These are phyloP conservation scores for Thera britannica DNA, from an alignment of 2,888 invertebrate species.

Conservation along the genomic window DNA sequence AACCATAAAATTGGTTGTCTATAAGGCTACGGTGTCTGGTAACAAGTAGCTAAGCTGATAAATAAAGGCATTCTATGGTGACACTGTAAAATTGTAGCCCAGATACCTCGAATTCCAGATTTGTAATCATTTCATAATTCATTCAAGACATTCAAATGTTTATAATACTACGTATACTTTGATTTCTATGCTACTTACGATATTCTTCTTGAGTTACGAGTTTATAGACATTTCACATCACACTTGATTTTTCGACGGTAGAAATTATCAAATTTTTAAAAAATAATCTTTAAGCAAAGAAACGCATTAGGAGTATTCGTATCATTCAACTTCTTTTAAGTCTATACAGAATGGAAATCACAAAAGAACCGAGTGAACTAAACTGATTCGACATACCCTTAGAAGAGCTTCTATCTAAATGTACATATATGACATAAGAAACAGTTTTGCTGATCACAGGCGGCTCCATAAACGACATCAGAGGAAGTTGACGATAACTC, in stretches of 20 bases:
- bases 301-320: conserved; percentile 18
- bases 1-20: conserved; percentile 29
- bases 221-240: too few relatives aligned
- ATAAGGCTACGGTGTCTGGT: conserved; percentile 26
- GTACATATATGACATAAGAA: conserved; percentile 17
- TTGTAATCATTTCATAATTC: conserved; percentile 1
- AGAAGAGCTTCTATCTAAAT: conserved; percentile 9
- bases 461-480: conserved; percentile 34
- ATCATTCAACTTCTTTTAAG: conserved; percentile 22
- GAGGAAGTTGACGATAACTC: conserved; percentile 10
- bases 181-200: too few relatives aligned
- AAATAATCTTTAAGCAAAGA: conserved; percentile 26
- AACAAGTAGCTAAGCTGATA: conserved; percentile 27
- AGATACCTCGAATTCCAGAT: conserved; percentile 7
- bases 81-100: conserved; percentile 13
- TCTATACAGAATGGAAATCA: conserved; percentile 21
- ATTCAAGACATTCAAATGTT: not conserved
- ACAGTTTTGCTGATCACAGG: conserved; percentile 11
- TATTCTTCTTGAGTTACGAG: too few relatives aligned
- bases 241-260: too few relatives aligned
- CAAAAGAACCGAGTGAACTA: conserved; percentile 22
- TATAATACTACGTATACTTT: too few relatives aligned
- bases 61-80: conserved; percentile 19
- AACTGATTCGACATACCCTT: conserved; percentile 25
- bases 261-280: not conserved